These are phyloP conservation scores for Corythaixoides concolor DNA, from an alignment of 2,113 vertebrate species.

Conservation along the genomic window DNA sequence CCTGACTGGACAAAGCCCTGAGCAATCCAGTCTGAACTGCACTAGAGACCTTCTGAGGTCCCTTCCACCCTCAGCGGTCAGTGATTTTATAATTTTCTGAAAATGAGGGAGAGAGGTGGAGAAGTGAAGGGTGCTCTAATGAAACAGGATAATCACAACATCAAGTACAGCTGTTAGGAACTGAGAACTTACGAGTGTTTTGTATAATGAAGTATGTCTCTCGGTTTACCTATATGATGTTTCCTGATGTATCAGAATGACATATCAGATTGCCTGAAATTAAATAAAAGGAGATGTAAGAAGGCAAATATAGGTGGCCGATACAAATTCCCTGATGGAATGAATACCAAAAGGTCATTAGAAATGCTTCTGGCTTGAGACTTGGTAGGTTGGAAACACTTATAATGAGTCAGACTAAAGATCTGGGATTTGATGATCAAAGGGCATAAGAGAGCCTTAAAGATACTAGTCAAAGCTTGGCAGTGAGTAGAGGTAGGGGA, in stretches of 20 bases:
- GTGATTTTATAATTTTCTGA: not conserved
- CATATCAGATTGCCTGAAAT: not conserved
- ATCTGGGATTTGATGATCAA: not conserved
- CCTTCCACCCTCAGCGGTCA: not conserved
- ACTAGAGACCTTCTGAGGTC: not conserved
- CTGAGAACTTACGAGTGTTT: not conserved
- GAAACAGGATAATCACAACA: not conserved
- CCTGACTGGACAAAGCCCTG: not conserved
- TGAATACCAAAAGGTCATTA: not conserved
- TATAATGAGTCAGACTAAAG: not conserved
- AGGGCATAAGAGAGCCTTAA: not conserved
- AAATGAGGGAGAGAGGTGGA: not conserved
- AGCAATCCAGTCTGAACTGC: not conserved
- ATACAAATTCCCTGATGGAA: not conserved
- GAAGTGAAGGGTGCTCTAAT: not conserved
- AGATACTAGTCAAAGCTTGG: not conserved
- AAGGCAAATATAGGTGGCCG: not conserved
- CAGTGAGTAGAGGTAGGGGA: not conserved
- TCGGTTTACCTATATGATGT: not conserved
- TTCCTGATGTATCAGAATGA: not conserved
- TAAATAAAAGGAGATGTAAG: not conserved
- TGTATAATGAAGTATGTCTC: not conserved
- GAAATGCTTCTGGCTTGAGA: not conserved
- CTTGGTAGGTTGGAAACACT: not conserved
- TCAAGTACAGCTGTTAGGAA: not conserved